These are phyloP conservation scores for Oligia fasciuncula DNA, from an alignment of 2,888 invertebrate species.

Conservation along the genomic window DNA sequence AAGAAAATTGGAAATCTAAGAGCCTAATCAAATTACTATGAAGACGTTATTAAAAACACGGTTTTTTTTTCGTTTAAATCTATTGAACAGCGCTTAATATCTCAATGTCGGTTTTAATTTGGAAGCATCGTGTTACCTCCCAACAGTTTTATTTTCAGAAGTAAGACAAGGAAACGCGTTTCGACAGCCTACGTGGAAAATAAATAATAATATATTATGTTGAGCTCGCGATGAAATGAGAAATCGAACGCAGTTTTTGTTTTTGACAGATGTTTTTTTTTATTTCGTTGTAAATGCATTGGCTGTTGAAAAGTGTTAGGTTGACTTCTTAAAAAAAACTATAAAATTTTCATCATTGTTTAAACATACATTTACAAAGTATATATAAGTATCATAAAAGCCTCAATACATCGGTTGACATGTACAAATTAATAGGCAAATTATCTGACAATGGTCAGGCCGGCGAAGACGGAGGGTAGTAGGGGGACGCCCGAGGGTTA, in stretches of 20 bases:
- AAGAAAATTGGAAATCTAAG: constrained; percentile 62
- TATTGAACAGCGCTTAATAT: constrained; percentile 86
- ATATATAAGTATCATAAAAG: constrained; percentile 17
- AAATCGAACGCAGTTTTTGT: constrained; percentile 47
- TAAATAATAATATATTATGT: constrained; percentile 63
- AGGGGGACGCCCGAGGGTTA: constrained; percentile 58
- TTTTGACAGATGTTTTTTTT: background rate
- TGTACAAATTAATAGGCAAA: constrained; percentile 66
- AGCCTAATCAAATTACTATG: constrained; percentile 75
- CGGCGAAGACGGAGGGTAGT: constrained; percentile 62
- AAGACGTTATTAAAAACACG: constrained; percentile 70
- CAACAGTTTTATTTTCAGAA: constrained; percentile 86
- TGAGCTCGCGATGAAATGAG: constrained; percentile 75
- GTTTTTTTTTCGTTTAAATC: constrained; percentile 61
- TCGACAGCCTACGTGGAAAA: constrained; percentile 80
- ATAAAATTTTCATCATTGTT: background rate
- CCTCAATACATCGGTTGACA: constrained; percentile 53
- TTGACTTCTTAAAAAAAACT: background rate
- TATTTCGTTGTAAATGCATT: background rate
- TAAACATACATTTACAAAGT: background rate
- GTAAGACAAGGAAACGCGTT: constrained; percentile 81
- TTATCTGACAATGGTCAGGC: constrained; percentile 72
- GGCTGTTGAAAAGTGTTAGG: background rate
- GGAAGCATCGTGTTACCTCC: constrained; percentile 87
- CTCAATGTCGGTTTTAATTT: constrained; percentile 90